phyloP scores from a whole-genome alignment of 92 coral and sea anemone species.

The Bergia sp. region DNA sequence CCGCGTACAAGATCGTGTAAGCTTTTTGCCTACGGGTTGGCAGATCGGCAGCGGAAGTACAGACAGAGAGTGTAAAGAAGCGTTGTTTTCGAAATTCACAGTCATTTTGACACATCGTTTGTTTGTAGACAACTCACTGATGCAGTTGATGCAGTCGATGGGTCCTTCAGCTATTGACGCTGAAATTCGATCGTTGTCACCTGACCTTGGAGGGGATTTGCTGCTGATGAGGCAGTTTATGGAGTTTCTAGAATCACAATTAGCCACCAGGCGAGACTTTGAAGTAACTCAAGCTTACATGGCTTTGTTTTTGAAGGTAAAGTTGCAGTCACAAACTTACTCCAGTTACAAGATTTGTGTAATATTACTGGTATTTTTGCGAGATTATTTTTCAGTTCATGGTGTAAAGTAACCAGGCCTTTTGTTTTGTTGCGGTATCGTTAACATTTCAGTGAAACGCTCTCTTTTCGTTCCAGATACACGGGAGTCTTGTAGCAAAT shows the following conservation, averaged over 20 bases:
- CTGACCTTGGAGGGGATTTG: conserved; percentile 90
- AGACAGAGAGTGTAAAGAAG: no score
- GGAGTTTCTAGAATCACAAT: conserved; percentile 80
- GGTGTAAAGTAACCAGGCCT: background rate
- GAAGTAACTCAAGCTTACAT: conserved; percentile 89
- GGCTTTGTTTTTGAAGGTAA: conserved; percentile 92
- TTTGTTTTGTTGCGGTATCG: background rate
- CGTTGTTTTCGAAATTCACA: background rate
- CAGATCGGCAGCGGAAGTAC: no score
- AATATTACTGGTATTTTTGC: no score
- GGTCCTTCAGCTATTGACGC: conserved; percentile 96
- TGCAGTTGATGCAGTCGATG: conserved; percentile 69
- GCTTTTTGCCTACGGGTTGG: no score
- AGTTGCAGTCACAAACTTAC: background rate
- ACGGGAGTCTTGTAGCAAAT: conserved; percentile 74
- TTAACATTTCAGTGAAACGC: background rate
- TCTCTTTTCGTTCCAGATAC: conserved; percentile 66
- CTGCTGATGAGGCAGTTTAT: conserved; percentile 76
- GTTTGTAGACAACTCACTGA: conserved; percentile 72
- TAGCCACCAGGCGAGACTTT: conserved; percentile 78
- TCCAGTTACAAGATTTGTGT: background rate
- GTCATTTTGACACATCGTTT: background rate
- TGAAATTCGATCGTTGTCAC: conserved; percentile 84
- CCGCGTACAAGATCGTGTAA: no score
- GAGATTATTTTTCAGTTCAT: no score